Evolutionary conservation across 2,888 invertebrate genomes (phyloP), one percentile per base, ranked within the genome.

Genomic region (Steinernema carpocapsae): DNA sequence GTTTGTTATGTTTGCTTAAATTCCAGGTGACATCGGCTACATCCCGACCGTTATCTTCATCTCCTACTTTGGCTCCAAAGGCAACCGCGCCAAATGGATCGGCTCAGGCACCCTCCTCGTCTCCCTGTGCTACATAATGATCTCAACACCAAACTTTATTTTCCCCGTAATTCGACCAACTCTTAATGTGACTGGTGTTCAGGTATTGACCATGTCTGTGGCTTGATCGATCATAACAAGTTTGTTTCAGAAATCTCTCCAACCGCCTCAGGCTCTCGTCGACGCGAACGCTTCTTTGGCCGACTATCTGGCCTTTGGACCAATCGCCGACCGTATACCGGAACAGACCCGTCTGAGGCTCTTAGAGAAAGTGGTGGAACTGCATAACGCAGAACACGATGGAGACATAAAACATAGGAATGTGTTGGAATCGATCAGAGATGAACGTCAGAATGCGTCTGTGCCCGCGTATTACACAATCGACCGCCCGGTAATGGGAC

Each of bases 11-110:
- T n/a, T n/a, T n/a, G n/a, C n/a, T n/a, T n/a, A n/a, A n/a, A 4
- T 48, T 80, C 76, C 51, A 86, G 85, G 83, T 75, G 87, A 87
- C 74, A 79, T 87, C 64, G 84, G 85, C 32, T 87, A 87, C 75
- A 83, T 87, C 46, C 85, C 86, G 7, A 84, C 84, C 29, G 86
- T 87, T 0, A 79, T 87, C 0, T 82, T 87, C 45, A 80, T 87
- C 4, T 80, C 87, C 14, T 85, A 87, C 42, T 83, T 85, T 42
- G 87, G 87, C 6, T 84, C 85, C 1, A 79, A 78, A 70, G 85
- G 85, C 4, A 86, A 86, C 72, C 74, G 84, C 76, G 79, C 76
- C 22, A 70, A 79, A 29, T 86, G 85, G 85, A 87, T 87, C 59
- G 87, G 87, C 14, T 83, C 78, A 0, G 87, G 87, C 43, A 84